A percentile compares a stretch with the other conserved stretches of the same genome.
These are phyloP conservation scores for Drosophila repletoides DNA, from an alignment of 1,140 invertebrate species.

Conservation along the genomic window DNA sequence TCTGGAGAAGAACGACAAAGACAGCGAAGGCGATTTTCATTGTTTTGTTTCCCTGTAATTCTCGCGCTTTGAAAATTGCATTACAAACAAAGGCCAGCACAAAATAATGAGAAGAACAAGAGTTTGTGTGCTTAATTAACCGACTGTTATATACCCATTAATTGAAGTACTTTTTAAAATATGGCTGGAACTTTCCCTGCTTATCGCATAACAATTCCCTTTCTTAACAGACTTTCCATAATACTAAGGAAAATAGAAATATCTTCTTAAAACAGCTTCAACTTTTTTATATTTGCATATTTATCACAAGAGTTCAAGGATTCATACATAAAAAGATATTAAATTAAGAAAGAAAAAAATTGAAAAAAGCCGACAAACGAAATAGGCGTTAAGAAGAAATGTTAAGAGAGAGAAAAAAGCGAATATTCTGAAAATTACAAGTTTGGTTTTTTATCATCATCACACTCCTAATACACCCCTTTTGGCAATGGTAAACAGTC, in stretches of 20 bases:
- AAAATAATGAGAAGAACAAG: conserved; percentile 28
- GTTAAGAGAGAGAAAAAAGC: too few species aligned
- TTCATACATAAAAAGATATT: too few species aligned
- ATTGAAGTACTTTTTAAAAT: too few species aligned
- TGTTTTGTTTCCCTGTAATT: conserved; percentile 75
- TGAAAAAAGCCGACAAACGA: too few species aligned
- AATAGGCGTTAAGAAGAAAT: too few species aligned
- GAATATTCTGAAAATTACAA: too few species aligned
- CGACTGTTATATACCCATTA: conserved; percentile 13
- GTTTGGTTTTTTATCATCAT: not conserved
- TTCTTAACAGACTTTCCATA: too few species aligned
- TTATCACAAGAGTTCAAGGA: too few species aligned
- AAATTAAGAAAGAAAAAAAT: too few species aligned
- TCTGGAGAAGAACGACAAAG: conserved; percentile 18
- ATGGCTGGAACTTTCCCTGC: too few species aligned
- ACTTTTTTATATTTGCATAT: too few species aligned
- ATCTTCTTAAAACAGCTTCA: not conserved
- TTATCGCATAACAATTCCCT: too few species aligned
- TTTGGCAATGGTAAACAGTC: not conserved
- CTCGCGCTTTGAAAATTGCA: conserved; percentile 79
- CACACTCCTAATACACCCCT: conserved; percentile 3
- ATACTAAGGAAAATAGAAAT: not conserved
- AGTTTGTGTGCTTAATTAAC: not conserved
- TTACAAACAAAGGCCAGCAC: conserved; percentile 69
- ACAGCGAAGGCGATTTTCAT: conserved; percentile 57